Evolutionary conservation across 2,113 vertebrate genomes (phyloP), one percentile per base, ranked within the genome.

Genomic region (Cepphus grylle): DNA sequence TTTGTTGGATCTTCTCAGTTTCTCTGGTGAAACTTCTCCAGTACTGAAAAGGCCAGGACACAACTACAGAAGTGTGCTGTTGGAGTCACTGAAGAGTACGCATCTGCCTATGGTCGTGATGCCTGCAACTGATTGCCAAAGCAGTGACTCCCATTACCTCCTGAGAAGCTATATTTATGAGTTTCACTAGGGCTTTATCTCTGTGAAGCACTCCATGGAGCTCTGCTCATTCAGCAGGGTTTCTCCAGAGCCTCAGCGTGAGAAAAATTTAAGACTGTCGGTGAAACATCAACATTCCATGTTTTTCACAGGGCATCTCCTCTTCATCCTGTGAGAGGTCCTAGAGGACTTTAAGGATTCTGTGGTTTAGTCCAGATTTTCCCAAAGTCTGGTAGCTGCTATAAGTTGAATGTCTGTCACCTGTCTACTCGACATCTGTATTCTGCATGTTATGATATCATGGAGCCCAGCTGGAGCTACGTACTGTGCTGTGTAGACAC

Each of bases 51-150:
- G 14, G 19, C 29, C 56, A n/a, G 42, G 55, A 34, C 15, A 16
- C 32, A 59, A 45, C 14, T 53, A 11, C 21, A 36, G 47, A 67
- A 63, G 19, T 2, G 7, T 30, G 9, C 8, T 53, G 38, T 59
- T 88, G 15, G 27, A 49, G 34, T 82, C 56, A 50, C 15, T 42
- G 49, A 82, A 92, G 42, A 42, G 17, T 19, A 12, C 7, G 8
- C 29, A 3, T 66, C 45, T 81, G 55, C 20, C 56, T 52, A 7
- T 0, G 0, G 26, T 81, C 29, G 23, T 5, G 18, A 43, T 53
- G 36, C 9, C 36, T 53, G 17, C n/a, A 86, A 20, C 15, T 72
- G n/a, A 59, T 25, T 22, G 26, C 90, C 0, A 3, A 62, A 71
- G 47, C 19, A 38, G 42, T 52, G 61, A 71, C 12, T 76, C 32